Base-by-base conservation (phyloP, 1,140 invertebrate genomes). In the Drosophila novamexicana region DNA sequence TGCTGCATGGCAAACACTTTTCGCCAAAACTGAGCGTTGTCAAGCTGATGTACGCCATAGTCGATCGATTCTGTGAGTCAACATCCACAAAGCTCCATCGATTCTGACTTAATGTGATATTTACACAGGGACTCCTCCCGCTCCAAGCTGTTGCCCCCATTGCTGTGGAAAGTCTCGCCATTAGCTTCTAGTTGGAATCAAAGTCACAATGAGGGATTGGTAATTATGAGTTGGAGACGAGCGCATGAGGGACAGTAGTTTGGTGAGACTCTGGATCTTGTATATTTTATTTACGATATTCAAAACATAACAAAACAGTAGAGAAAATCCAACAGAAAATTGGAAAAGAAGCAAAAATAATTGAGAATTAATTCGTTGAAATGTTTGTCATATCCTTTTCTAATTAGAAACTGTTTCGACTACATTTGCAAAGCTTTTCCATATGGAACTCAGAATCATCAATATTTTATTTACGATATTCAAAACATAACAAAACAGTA, bases 231-330 rank as follows among this genome's bases (percentile, higher is more conserved):
- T 65, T 14, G 7, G n/a, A 45, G 40, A 54, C 45, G 63, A 65
- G 56, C 16, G 5, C 7, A 65, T 56, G 63, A 56, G 63, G 50
- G 49, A 10, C 44, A 59, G 36, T 49, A 59, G 36, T 39, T 37
- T 45, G 9, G 37, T 56, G 63, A 65, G 54, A 12, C 29, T 65
- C 40, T 37, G 22, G 22, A 65, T 44, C 44, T 36, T 36, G 53
- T 65, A 65, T 53, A 18, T 45, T 65, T 65, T 65, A 65, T 65
- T 65, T 54, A 22, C n/a, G 50, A 56, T 56, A 45, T 54, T 45
- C 1, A 18, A 37, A 37, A 64, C 14, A 12, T 22, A 44, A 7
- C 14, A n/a, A 12, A 44, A 45, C 42, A 18, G 2, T 0, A 18
- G 42, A 10, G 1, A 52, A 16, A 9, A 12, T 22, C 22, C 37